Evolutionary conservation across 2,888 invertebrate species (phyloP).

Genomic region (Rhamnusium bicolor): DNA sequence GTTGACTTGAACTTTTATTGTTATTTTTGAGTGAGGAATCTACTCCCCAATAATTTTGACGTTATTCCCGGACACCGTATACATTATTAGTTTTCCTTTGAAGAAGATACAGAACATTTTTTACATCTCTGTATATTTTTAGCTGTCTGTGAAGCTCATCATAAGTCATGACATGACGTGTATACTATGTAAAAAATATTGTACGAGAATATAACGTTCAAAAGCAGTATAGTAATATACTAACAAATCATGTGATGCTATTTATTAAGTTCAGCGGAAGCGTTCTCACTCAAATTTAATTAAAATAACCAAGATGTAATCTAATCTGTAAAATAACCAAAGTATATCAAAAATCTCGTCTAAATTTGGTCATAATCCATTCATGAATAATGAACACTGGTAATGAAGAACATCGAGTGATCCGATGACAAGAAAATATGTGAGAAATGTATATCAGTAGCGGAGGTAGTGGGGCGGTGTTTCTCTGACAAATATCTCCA

Average conservation of each 20-base stretch:
- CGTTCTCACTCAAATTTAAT: background rate
- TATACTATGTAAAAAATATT: too few species aligned
- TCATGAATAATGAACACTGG: slow-evolving; percentile 7
- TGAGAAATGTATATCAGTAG: slow-evolving; percentile 53
- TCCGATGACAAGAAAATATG: slow-evolving; percentile 35
- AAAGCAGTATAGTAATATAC: too few species aligned
- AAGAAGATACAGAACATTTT: too few species aligned
- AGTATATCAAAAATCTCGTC: background rate
- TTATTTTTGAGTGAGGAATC: too few species aligned
- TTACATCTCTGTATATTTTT: too few species aligned
- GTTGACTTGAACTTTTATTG: too few species aligned
- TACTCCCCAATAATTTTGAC: too few species aligned
- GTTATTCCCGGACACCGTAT: too few species aligned
- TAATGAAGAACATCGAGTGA: background rate
- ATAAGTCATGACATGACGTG: too few species aligned
- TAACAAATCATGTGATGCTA: background rate
- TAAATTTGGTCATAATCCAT: slow-evolving; percentile 16
- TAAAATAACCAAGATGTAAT: slow-evolving; percentile 15
- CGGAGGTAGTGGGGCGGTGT: slow-evolving; percentile 56
- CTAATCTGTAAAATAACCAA: slow-evolving; percentile 2
- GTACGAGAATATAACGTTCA: too few species aligned
- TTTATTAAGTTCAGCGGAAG: slow-evolving; percentile 1
- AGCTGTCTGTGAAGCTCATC: too few species aligned
- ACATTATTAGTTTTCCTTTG: too few species aligned
- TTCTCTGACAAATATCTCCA: slow-evolving; percentile 56